These are phyloP conservation scores for Psylliodes chrysocephalus DNA, from an alignment of 2,888 invertebrate genomes.

Conservation along the genomic window DNA sequence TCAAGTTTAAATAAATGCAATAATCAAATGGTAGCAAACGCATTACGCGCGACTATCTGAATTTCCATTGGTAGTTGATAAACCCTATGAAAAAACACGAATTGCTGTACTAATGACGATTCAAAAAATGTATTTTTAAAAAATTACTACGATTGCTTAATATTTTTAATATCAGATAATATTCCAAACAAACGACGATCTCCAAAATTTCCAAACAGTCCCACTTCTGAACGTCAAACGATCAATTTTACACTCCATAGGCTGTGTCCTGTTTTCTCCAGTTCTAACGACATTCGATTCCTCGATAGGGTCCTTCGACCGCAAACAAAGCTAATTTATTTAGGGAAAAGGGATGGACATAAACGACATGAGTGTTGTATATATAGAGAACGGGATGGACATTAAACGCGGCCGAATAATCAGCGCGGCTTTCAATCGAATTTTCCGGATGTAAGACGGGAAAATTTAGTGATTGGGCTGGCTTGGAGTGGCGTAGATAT, in stretches of 20 bases:
- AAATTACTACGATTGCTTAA: too few species aligned
- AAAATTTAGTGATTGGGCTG: not conserved
- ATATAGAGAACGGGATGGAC: slow-evolving; percentile 33
- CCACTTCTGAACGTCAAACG: slow-evolving; percentile 14
- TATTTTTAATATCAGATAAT: too few species aligned
- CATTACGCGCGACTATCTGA: too few species aligned
- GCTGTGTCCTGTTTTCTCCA: slow-evolving; percentile 29
- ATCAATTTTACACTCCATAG: slow-evolving; percentile 42
- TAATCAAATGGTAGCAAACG: too few species aligned
- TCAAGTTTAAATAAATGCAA: too few species aligned
- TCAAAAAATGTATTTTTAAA: too few species aligned
- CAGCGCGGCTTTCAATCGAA: slow-evolving; percentile 35
- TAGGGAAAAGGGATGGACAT: slow-evolving; percentile 45
- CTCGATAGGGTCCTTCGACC: slow-evolving; percentile 48
- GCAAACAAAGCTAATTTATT: slow-evolving; percentile 51
- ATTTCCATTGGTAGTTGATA: too few species aligned
- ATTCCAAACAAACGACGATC: not conserved
- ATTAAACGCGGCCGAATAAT: slow-evolving; percentile 39
- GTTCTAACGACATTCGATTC: slow-evolving; percentile 41
- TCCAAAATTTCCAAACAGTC: not conserved
- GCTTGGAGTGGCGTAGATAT: slow-evolving; percentile 4
- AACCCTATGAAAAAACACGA: too few species aligned
- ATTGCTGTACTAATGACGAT: too few species aligned
- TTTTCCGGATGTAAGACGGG: slow-evolving; percentile 32
- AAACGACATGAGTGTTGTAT: slow-evolving; percentile 30